A percentile compares a stretch with the other conserved stretches of the same genome.
Evolutionary conservation across 2,888 invertebrate genomes (phyloP).

Genomic region (Pteria penguin): DNA sequence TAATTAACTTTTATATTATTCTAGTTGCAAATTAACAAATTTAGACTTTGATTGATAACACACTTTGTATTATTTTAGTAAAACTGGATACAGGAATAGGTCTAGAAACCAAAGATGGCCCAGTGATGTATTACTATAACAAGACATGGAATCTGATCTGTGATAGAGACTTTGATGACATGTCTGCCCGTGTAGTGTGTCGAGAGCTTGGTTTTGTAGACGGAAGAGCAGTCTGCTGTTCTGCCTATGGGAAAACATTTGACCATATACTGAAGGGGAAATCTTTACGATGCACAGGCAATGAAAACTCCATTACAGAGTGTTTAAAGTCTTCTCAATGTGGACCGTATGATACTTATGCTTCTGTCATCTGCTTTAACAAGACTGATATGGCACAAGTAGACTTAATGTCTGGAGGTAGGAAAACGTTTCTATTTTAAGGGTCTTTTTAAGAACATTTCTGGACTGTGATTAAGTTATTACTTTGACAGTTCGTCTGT

Average conservation of each 20-base stretch:
- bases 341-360: conserved; percentile 58
- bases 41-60: too few relatives aligned
- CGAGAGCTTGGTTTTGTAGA: conserved; percentile 63
- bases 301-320: conserved; percentile 46
- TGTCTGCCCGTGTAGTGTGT: conserved; percentile 65
- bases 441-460: too few relatives aligned
- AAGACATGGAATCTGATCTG: conserved; percentile 66
- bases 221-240: conserved; percentile 65
- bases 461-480: too few relatives aligned
- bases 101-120: conserved; percentile 61
- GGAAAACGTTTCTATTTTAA: too few relatives aligned
- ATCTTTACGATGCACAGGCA: conserved; percentile 56
- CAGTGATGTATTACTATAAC: conserved; percentile 62
- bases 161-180: conserved; percentile 68
- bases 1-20: too few relatives aligned
- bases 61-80: too few relatives aligned
- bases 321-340: conserved; percentile 56
- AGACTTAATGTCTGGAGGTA: conserved; percentile 21
- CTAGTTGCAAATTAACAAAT: too few relatives aligned
- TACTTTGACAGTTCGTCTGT: too few relatives aligned
- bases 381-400: conserved; percentile 22
- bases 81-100: conserved; percentile 63
- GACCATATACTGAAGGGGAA: conserved; percentile 56
- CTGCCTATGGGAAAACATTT: conserved; percentile 65
- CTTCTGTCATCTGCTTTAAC: conserved; percentile 66